Evolutionary conservation across 2,113 vertebrate genomes (phyloP).

Genomic region (Astatoreochromis straeleni): DNA sequence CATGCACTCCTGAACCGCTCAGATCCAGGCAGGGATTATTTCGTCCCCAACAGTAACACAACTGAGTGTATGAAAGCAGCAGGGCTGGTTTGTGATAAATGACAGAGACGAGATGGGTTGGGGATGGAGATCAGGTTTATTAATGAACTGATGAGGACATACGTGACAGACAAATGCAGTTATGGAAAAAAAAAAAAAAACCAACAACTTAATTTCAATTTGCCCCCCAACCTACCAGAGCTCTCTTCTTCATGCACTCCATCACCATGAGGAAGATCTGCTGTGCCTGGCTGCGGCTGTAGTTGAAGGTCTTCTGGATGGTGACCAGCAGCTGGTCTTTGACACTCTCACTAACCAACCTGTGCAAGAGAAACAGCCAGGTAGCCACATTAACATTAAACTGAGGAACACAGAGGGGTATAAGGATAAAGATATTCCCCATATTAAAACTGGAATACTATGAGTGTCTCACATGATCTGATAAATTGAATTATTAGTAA

Average conservation of each 20-base stretch:
- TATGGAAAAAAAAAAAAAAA: accelerated
- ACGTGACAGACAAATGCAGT: background rate
- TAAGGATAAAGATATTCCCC: background rate
- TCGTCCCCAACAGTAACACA: background rate
- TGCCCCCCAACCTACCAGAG: conserved; percentile 77
- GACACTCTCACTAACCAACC: conserved; percentile 83
- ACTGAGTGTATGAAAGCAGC: background rate
- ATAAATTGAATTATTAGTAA: background rate
- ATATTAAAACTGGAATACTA: accelerated
- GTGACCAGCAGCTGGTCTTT: conserved; percentile 94
- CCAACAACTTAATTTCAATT: accelerated
- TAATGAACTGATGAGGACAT: background rate
- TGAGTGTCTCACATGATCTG: accelerated
- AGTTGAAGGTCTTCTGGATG: conserved; percentile 97
- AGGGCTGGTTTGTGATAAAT: background rate
- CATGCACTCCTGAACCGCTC: accelerated
- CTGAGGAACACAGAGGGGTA: accelerated
- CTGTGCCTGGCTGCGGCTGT: conserved; percentile 84
- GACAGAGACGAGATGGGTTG: background rate
- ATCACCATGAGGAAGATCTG: conserved; percentile 88
- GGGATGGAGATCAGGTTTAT: background rate
- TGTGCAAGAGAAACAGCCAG: conserved; percentile 30
- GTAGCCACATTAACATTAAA: background rate
- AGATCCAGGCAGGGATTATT: accelerated
- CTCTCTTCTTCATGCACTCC: conserved; percentile 96